Percentiles rank a stretch among this genome's conserved stretches.
Evolutionary conservation across 2,888 invertebrate species (phyloP).

Genomic region (Dynastes tityus): DNA sequence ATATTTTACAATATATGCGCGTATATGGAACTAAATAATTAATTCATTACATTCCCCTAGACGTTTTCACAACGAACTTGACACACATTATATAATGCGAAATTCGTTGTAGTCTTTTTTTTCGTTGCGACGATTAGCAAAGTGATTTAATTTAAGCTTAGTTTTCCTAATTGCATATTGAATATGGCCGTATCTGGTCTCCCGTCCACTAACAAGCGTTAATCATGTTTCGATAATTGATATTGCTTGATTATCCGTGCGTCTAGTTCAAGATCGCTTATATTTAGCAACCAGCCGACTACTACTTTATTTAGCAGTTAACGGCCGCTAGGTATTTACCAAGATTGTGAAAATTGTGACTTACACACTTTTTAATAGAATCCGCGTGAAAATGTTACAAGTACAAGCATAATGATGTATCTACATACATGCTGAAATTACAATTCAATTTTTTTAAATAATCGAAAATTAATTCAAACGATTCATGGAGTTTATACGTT

Average conservation of each 20-base stretch:
- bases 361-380: not conserved
- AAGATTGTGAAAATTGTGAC: too few relatives aligned
- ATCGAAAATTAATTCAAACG: too few relatives aligned
- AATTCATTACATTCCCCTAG: too few relatives aligned
- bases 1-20: conserved; percentile 16
- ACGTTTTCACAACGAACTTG: conserved; percentile 19
- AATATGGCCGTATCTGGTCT: not conserved
- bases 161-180: not conserved
- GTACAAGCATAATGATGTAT: too few relatives aligned
- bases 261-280: too few relatives aligned
- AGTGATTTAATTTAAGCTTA: not conserved
- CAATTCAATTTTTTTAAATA: too few relatives aligned
- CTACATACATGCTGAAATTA: too few relatives aligned
- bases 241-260: not conserved
- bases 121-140: not conserved
- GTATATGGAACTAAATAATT: too few relatives aligned
- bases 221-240: conserved; percentile 3
- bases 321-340: too few relatives aligned
- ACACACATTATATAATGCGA: conserved; percentile 17
- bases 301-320: too few relatives aligned
- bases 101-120: not conserved
- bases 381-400: not conserved
- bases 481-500: too few relatives aligned
- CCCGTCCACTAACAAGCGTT: not conserved
- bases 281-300: too few relatives aligned